phyloP scores from a whole-genome alignment of 2,888 invertebrate genomes.

The Euphydryas editha region DNA sequence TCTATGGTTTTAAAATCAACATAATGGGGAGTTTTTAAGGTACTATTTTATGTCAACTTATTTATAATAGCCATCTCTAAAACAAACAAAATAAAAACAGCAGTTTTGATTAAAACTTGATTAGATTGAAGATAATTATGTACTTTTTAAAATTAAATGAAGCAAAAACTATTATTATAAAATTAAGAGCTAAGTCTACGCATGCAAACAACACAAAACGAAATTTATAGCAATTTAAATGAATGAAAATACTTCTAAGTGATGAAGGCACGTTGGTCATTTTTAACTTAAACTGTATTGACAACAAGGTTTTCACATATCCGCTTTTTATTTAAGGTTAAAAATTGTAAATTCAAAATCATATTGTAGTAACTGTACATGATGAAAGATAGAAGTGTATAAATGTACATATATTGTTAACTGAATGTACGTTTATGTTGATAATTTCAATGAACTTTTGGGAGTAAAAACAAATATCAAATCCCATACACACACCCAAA shows the following conservation, averaged over 20 bases:
- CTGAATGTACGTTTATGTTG: too few species aligned
- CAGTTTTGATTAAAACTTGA: not conserved
- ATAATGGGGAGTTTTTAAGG: not conserved
- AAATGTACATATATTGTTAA: too few species aligned
- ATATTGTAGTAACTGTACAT: too few species aligned
- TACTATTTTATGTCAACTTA: not conserved
- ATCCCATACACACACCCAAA: not conserved
- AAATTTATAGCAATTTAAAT: slow-evolving; percentile 17
- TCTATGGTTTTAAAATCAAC: not conserved
- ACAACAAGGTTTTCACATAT: slow-evolving; percentile 17
- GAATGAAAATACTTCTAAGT: not conserved
- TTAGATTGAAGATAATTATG: not conserved
- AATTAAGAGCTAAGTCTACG: not conserved
- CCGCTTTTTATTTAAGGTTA: too few species aligned
- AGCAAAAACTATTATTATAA: not conserved
- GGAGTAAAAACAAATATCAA: not conserved
- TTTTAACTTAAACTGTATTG: slow-evolving; percentile 15
- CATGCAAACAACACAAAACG: slow-evolving; percentile 17
- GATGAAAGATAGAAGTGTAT: too few species aligned
- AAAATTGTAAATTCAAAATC: too few species aligned
- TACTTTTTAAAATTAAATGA: not conserved
- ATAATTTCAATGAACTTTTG: too few species aligned
- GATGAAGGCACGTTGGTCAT: slow-evolving; percentile 17
- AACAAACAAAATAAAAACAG: slow-evolving; percentile 2
- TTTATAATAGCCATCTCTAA: not conserved